phyloP scores from a whole-genome alignment of 2,797 vertebrate species.

The Hippocampus kuda region DNA sequence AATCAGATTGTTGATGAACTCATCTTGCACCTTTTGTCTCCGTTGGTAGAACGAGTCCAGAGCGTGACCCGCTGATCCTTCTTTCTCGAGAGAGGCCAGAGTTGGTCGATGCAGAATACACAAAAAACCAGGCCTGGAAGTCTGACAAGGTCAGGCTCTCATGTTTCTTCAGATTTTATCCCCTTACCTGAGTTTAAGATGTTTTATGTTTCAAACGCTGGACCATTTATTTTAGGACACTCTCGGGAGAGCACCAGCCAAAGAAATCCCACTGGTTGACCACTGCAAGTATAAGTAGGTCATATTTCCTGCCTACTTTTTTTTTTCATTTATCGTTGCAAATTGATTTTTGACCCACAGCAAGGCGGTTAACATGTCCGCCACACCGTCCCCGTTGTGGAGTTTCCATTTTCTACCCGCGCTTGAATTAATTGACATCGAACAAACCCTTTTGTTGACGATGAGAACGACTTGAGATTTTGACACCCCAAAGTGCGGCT shows the following conservation, averaged over 20 bases:
- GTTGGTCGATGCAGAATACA: constrained; percentile 92
- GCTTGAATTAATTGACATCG: neutral
- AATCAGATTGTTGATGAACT: neutral
- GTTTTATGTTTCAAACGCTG: neutral
- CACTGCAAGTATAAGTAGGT: constrained; percentile 97
- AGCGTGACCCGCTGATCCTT: constrained; percentile 91
- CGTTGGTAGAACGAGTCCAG: constrained; percentile 80
- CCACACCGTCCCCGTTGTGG: too few species aligned
- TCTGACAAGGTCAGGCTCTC: constrained; percentile 78
- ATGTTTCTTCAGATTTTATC: neutral
- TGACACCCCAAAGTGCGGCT: neutral
- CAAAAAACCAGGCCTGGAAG: constrained; percentile 98
- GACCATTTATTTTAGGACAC: constrained; percentile 73
- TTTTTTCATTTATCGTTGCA: neutral
- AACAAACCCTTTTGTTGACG: neutral
- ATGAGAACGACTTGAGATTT: neutral
- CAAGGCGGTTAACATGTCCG: too few species aligned
- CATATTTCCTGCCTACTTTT: neutral
- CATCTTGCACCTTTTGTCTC: neutral
- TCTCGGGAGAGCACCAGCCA: constrained; percentile 83
- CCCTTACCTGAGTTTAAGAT: neutral
- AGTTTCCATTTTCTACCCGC: neutral
- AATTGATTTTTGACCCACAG: too few species aligned
- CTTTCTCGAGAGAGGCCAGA: constrained; percentile 83
- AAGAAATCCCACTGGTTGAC: constrained; percentile 86